Conservation (phyloP, 2,888 invertebrate genomes). For the Lepetodrilus schrolli region DNA sequence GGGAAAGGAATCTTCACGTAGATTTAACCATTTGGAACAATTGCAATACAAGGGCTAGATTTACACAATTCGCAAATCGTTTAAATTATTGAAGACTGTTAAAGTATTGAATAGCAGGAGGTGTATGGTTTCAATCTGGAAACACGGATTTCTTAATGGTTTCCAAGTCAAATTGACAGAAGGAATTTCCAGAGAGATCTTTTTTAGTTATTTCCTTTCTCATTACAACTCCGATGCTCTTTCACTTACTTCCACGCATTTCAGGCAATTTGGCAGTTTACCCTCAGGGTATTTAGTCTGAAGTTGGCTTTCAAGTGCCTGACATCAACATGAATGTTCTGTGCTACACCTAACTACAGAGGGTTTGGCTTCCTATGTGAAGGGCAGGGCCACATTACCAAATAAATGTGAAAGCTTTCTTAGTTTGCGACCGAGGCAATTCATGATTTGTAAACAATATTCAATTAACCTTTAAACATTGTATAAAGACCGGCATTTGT, state of each 20-base stretch:
- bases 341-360: too few species aligned
- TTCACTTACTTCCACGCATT: conserved; percentile 5
- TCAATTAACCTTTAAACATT: conserved; percentile 26
- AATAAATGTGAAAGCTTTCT: conserved; percentile 14
- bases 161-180: conserved; percentile 18
- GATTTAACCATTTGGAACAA: conserved; percentile 18
- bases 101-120: not conserved
- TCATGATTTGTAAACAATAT: conserved; percentile 31
- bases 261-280: conserved; percentile 29
- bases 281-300: conserved; percentile 29
- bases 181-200: not conserved
- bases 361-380: not conserved
- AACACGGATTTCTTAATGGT: conserved; percentile 23
- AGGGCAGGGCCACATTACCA: conserved; percentile 2
- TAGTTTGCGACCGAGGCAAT: conserved; percentile 6
- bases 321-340: not conserved
- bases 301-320: conserved; percentile 16
- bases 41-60: conserved; percentile 2
- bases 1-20: not conserved
- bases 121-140: not conserved
- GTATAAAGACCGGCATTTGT: not conserved
- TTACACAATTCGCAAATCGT: conserved; percentile 27
- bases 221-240: conserved; percentile 1
- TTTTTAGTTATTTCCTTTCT: conserved; percentile 3
- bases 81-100: conserved; percentile 22